Conservation (phyloP, 1,140 invertebrate genomes). For the Eriosoma lanigerum region DNA sequence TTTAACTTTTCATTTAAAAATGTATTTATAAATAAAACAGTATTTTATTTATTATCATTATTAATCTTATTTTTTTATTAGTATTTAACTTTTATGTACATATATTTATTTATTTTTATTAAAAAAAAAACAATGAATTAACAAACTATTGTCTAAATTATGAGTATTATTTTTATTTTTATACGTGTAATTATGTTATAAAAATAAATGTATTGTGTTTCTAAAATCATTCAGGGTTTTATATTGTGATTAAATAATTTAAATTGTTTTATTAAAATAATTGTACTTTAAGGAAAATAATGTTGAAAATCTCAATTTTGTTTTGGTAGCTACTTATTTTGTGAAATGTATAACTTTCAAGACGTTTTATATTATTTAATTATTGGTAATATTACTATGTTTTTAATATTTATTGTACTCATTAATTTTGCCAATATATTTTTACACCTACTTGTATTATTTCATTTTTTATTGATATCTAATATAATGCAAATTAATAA, state of each 20-base stretch:
- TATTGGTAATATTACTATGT: neutral
- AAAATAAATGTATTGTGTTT: neutral
- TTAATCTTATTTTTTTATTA: neutral
- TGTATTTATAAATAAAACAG: neutral
- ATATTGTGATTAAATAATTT: conserved; percentile 6
- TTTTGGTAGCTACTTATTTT: conserved; percentile 9
- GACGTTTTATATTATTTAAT: conserved; percentile 27
- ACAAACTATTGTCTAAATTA: neutral
- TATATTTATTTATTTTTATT: neutral
- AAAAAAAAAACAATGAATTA: neutral
- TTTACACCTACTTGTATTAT: neutral
- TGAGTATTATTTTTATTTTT: conserved; percentile 5
- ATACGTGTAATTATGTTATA: neutral
- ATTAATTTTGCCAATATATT: conserved; percentile 32
- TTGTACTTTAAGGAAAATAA: neutral
- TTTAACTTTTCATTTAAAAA: neutral
- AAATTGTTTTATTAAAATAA: neutral
- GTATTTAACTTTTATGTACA: neutral
- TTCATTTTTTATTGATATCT: no score
- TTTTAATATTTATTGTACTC: neutral
- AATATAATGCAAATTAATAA: no score
- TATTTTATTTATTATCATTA: conserved; percentile 9
- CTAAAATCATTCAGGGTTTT: conserved; percentile 13
- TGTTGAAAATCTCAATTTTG: neutral
- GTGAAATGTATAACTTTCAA: conserved; percentile 2